Conservation (phyloP, 2,113 vertebrate genomes). For the Heterotis niloticus region DNA sequence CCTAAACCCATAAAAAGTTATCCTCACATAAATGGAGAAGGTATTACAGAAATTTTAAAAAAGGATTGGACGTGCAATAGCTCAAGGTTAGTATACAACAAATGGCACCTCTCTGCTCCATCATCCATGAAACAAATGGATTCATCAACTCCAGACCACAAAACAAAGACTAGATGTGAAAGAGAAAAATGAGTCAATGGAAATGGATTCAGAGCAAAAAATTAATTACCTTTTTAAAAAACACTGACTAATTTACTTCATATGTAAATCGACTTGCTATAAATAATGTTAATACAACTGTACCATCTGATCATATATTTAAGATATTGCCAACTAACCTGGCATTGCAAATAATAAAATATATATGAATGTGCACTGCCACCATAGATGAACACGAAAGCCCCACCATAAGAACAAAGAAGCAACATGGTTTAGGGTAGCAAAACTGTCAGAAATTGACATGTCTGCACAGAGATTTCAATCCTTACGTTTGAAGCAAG, state of each 20-base stretch:
- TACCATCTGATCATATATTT: too few species aligned
- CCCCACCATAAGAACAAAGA: slow-evolving; percentile 44
- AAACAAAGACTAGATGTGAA: too few species aligned
- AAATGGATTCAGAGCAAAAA: too few species aligned
- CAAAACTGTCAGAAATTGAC: slow-evolving; percentile 47
- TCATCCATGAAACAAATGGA: background rate
- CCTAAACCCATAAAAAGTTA: slow-evolving; percentile 67
- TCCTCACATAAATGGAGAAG: slow-evolving; percentile 66
- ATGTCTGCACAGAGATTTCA: slow-evolving; percentile 50
- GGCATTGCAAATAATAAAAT: too few species aligned
- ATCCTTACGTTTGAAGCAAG: slow-evolving; percentile 52
- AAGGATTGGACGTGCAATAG: slow-evolving; percentile 67
- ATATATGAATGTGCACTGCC: too few species aligned
- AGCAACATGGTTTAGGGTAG: slow-evolving; percentile 47
- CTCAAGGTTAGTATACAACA: slow-evolving; percentile 60
- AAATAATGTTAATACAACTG: too few species aligned
- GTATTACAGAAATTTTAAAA: slow-evolving; percentile 64
- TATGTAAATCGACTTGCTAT: too few species aligned
- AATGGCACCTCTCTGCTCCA: background rate
- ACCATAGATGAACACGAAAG: background rate
- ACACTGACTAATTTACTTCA: too few species aligned
- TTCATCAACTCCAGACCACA: background rate
- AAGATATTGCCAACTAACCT: too few species aligned
- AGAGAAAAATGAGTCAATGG: too few species aligned
- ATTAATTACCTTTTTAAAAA: too few species aligned